Base-by-base conservation (phyloP, 2,113 vertebrate species). In the Colossoma macropomum region DNA sequence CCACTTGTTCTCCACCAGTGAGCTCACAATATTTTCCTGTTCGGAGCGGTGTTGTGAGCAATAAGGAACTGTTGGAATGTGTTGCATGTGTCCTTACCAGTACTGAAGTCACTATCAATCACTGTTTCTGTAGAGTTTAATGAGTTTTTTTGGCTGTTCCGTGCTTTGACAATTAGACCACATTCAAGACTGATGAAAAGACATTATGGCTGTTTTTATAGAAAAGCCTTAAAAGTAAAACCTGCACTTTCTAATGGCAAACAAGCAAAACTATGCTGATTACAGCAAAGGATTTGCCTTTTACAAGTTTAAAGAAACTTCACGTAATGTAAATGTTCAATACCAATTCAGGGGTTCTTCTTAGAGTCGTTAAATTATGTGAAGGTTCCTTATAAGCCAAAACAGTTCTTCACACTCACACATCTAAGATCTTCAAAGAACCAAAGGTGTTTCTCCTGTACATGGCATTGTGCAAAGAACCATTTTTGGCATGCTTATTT, bases 21-120 rank as follows among this genome's bases (percentile, higher is more conserved):
- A 73, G 72, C n/a, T 68, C 63, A 74, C 62, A 34, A 60, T 27
- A n/a, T 28, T 11, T 19, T 75, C 25, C 11, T 63, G 69, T 27
- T 59, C 25, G 60, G 17, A 60, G 9, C 28, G 68, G 1, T 32
- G 60, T 81, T 27, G 25, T 45, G 69, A 73, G 38, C 27, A 65
- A 65, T 74, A 66, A 60, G 54, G 10, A 41, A 66, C 16, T 66
- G 71, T 54, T 45, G 71, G 71, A 75, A 75, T 82, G 60, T 75
- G 45, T 19, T 25, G 19, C 48, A 52, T 12, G 27, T 62, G 12
- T 73, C 12, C 41, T 10, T 27, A 48, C 32, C 59, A 73, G 27
- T 63, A 62, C 62, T 5, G 32, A 71, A 71, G 12, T 45, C 38
- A 32, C 41, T 25, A 71, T 71, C 41, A 41, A 34, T 69, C 13